These are phyloP conservation scores for Oncorhynchus mykiss DNA, from an alignment of 2,113 vertebrate genomes.

Conservation along the genomic window DNA sequence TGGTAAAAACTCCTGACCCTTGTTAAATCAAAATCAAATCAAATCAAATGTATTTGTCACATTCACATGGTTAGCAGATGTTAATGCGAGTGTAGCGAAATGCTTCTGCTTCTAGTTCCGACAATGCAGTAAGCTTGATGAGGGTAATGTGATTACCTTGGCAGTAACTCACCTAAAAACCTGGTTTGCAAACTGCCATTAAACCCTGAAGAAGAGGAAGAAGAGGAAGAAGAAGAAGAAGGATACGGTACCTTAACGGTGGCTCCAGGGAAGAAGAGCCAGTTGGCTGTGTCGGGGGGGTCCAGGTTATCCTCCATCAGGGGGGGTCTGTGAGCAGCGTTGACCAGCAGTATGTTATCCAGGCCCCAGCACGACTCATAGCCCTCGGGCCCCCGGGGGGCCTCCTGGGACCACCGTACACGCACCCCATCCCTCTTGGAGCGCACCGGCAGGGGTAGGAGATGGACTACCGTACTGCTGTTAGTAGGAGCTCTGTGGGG, in stretches of 20 bases:
- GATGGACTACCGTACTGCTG: constrained; percentile 89
- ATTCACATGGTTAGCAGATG: too few relatives aligned
- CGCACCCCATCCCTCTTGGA: constrained; percentile 80
- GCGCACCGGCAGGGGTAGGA: constrained; percentile 84
- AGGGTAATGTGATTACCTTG: too few relatives aligned
- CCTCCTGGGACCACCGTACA: constrained; percentile 92
- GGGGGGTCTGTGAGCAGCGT: constrained; percentile 84
- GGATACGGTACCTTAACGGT: constrained; percentile 84
- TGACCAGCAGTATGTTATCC: constrained; percentile 91
- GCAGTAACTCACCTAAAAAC: too few relatives aligned
- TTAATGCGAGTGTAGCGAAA: too few relatives aligned
- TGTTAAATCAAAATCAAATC: too few relatives aligned
- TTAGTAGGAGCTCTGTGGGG: constrained; percentile 88
- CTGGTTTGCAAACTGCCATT: too few relatives aligned
- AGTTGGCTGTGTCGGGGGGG: constrained; percentile 94
- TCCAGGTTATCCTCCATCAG: constrained; percentile 92
- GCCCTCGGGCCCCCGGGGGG: constrained; percentile 80
- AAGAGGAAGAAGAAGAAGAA: too few relatives aligned
- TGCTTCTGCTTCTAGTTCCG: too few relatives aligned
- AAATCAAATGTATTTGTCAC: too few relatives aligned
- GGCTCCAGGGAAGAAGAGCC: constrained; percentile 98
- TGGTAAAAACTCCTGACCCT: too few relatives aligned
- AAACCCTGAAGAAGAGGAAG: too few relatives aligned
- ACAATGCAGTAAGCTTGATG: too few relatives aligned
- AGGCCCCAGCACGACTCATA: constrained; percentile 97